Conservation (phyloP, 2,113 vertebrate genomes). For the Empidonax traillii region DNA sequence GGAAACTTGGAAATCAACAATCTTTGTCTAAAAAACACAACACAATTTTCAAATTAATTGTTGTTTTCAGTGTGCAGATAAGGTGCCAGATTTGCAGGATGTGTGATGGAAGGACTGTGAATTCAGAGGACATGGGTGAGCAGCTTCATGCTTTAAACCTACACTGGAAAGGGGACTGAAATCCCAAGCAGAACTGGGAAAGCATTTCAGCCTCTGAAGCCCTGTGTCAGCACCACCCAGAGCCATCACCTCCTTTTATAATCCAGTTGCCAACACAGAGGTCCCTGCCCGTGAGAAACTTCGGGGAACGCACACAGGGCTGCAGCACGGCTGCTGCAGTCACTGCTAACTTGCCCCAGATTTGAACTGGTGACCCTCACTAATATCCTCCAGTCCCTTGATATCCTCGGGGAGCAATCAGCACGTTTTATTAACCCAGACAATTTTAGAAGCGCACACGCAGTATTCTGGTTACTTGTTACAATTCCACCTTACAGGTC, state of each 20-base stretch:
- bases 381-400: slow-evolving; percentile 35
- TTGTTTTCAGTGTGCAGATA: background rate
- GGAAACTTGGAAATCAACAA: background rate
- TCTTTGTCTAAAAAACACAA: background rate
- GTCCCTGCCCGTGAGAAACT: background rate
- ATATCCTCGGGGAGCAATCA: slow-evolving; percentile 58
- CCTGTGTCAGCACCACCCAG: background rate
- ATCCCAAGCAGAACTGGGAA: background rate
- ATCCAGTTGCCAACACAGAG: background rate
- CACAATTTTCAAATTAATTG: background rate
- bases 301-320: accelerated
- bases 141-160: background rate
- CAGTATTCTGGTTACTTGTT: slow-evolving; percentile 17
- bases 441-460: slow-evolving; percentile 48
- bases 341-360: slow-evolving; percentile 12
- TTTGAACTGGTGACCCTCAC: slow-evolving; percentile 54
- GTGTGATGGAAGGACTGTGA: background rate
- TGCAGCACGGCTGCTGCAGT: background rate
- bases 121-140: background rate
- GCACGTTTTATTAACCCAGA: slow-evolving; percentile 51
- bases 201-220: background rate
- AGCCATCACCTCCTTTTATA: background rate
- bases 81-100: background rate
- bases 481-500: background rate
- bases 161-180: background rate